A percentile compares a stretch with the other conserved stretches of the same genome.
Evolutionary conservation across 2,113 vertebrate species (phyloP).

Genomic region (Arenaria interpres): DNA sequence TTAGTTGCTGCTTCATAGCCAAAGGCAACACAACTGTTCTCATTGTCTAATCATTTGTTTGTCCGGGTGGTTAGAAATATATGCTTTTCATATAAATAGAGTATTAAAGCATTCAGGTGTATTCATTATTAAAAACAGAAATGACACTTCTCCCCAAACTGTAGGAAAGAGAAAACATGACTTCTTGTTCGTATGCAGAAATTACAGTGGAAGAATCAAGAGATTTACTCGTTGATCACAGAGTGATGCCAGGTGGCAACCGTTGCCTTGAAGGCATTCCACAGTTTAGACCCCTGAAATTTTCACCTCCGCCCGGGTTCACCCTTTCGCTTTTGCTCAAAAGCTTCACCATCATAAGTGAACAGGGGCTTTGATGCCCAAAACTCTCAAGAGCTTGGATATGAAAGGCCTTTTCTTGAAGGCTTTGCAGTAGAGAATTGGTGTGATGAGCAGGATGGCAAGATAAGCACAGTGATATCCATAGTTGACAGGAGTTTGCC

Average conservation of each 20-base stretch:
- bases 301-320: not conserved
- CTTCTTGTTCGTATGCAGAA: not conserved
- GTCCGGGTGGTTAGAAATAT: not conserved
- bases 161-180: not conserved
- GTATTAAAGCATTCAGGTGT: not conserved
- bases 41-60: not conserved
- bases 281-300: not conserved
- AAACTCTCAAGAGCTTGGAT: not conserved
- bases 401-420: not conserved
- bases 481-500: not conserved
- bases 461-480: accelerated
- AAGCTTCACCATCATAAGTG: not conserved
- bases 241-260: not conserved
- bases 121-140: not conserved
- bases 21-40: not conserved
- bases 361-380: not conserved
- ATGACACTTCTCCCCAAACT: not conserved
- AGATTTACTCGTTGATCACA: not conserved
- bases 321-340: not conserved
- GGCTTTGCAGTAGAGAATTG: not conserved
- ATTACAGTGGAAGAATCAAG: not conserved
- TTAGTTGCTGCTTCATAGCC: not conserved
- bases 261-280: not conserved
- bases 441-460: not conserved
- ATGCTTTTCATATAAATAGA: not conserved